These are phyloP conservation scores for Megaustenia siamemsis DNA, from an alignment of 2,888 invertebrate species.

Conservation along the genomic window DNA sequence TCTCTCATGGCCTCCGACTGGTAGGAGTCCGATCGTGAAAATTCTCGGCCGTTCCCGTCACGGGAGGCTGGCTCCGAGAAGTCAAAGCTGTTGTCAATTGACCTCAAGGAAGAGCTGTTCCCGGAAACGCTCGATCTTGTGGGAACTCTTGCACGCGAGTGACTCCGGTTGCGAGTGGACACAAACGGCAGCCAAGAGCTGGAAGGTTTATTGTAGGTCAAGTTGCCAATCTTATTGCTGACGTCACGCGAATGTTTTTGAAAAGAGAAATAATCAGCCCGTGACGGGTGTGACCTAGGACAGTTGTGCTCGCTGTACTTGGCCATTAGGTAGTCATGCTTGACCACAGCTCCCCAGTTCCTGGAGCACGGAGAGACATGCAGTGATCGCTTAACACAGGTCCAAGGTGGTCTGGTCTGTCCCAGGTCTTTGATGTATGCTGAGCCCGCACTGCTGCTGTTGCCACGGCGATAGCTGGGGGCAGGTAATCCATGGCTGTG, in stretches of 20 bases:
- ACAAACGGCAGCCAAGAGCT: not conserved
- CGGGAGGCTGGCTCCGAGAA: no score
- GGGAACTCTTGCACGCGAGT: not conserved
- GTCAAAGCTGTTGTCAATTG: not conserved
- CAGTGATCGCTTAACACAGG: not conserved
- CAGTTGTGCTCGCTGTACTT: slow-evolving; percentile 30
- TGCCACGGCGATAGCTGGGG: not conserved
- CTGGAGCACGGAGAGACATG: not conserved
- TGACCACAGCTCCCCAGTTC: not conserved
- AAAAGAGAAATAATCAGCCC: slow-evolving; percentile 8
- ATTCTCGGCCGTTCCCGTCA: no score
- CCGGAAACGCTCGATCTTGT: not conserved
- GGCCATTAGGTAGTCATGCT: slow-evolving; percentile 2
- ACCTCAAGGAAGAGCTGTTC: not conserved
- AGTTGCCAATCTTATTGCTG: not conserved
- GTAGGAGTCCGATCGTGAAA: not conserved
- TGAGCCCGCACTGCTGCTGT: not conserved
- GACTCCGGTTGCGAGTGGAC: not conserved
- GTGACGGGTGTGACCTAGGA: slow-evolving; percentile 1
- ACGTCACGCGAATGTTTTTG: not conserved
- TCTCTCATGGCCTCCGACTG: slow-evolving; percentile 6
- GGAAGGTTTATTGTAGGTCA: not conserved
- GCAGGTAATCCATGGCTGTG: no score
- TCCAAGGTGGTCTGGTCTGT: not conserved
- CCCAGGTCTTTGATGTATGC: not conserved